These are phyloP conservation scores for Dryococelus australis DNA, from an alignment of 2,888 invertebrate genomes.

Conservation along the genomic window DNA sequence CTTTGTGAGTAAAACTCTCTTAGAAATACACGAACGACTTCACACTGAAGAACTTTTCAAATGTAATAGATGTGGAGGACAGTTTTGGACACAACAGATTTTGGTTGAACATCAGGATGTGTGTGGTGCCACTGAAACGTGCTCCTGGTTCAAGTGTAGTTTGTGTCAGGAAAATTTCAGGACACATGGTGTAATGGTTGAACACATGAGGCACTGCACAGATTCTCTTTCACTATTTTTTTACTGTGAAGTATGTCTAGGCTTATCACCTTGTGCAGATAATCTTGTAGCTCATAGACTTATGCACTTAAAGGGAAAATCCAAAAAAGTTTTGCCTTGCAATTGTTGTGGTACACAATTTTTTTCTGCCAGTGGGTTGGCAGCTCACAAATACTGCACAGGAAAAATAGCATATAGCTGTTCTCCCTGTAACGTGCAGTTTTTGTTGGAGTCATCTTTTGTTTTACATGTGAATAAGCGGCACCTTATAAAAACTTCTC, in stretches of 20 bases:
- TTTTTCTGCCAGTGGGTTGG: not conserved
- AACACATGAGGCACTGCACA: not conserved
- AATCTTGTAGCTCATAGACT: not conserved
- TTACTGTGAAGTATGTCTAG: not conserved
- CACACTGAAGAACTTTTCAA: slow-evolving; percentile 16
- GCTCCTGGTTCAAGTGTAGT: not conserved
- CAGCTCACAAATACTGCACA: not conserved
- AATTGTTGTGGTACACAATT: not conserved
- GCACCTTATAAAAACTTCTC: not conserved
- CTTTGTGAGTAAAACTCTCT: not conserved
- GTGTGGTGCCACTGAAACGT: not conserved
- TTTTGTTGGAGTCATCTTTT: not conserved
- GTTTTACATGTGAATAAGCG: not conserved
- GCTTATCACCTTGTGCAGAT: not conserved
- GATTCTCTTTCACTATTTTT: not conserved
- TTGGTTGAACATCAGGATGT: not conserved
- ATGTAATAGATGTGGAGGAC: not conserved
- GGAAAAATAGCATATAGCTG: not conserved
- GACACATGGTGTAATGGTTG: not conserved
- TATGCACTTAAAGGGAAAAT: not conserved
- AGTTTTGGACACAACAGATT: slow-evolving; percentile 4
- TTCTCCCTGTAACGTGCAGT: not conserved
- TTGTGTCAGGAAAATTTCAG: not conserved
- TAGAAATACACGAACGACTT: not conserved
- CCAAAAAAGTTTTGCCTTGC: not conserved